Conservation (phyloP, 1,140 invertebrate genomes). For the Trichonephila clavata region DNA sequence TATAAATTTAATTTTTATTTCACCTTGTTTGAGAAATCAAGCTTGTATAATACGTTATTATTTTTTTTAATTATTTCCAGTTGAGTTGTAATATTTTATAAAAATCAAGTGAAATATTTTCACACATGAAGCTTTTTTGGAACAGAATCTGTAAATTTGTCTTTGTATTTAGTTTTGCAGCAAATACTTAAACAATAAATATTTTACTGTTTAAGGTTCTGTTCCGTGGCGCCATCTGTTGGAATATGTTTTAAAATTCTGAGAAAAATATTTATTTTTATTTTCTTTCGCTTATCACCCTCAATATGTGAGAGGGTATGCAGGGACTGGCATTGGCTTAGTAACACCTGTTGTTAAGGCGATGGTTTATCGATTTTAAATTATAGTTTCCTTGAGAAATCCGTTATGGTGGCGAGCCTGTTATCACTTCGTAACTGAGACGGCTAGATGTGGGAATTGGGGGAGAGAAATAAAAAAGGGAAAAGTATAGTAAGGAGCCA, state of each 20-base stretch:
- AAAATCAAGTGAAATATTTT: too few species aligned
- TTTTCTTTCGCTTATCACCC: background rate
- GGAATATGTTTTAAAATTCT: background rate
- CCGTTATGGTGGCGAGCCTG: background rate
- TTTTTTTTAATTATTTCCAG: too few species aligned
- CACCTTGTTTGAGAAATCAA: background rate
- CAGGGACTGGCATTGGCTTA: background rate
- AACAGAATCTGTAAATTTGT: too few species aligned
- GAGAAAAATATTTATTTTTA: background rate
- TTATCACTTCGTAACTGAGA: background rate
- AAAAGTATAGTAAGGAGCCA: too few species aligned
- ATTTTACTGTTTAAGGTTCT: background rate
- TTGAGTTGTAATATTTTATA: too few species aligned
- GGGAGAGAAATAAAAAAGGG: background rate
- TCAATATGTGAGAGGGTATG: background rate
- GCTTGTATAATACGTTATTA: too few species aligned
- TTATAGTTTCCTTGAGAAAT: constrained; percentile 12
- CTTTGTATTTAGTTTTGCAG: too few species aligned
- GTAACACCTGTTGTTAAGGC: constrained; percentile 56
- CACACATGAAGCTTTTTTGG: too few species aligned
- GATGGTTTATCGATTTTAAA: constrained; percentile 44
- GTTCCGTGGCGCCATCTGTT: constrained; percentile 48
- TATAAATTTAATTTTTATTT: background rate
- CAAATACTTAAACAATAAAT: background rate
- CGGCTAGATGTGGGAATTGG: background rate